Conservation (phyloP, 2,888 invertebrate genomes). For the Belgica antarctica region DNA sequence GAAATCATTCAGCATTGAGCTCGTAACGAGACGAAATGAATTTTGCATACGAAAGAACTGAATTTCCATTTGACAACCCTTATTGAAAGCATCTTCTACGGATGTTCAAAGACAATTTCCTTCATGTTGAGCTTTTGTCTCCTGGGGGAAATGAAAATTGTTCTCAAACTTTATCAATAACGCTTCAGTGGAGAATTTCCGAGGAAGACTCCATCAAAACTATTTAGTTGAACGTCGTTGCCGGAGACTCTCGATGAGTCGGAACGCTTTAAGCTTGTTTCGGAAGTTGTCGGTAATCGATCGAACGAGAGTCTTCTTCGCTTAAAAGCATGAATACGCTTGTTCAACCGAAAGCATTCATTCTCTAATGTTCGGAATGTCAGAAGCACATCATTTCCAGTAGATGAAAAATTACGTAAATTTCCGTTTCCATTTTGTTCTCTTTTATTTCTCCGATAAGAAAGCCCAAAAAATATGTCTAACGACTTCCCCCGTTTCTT, state of each 20-base stretch:
- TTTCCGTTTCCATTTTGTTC: neutral
- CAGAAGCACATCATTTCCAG: neutral
- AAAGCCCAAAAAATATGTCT: conserved; percentile 1
- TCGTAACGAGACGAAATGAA: neutral
- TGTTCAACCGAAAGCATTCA: too few relatives aligned
- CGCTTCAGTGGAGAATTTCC: neutral
- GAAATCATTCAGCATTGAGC: conserved; percentile 1
- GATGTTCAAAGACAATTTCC: conserved; percentile 16
- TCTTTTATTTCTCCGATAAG: neutral
- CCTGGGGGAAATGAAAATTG: neutral
- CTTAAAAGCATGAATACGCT: too few relatives aligned
- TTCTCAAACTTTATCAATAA: conserved; percentile 16
- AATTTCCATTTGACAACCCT: conserved; percentile 1
- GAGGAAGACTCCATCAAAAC: neutral
- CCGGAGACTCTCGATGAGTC: too few relatives aligned
- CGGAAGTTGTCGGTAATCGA: neutral
- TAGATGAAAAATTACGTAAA: neutral
- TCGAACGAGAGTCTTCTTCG: neutral
- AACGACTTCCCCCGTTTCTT: conserved; percentile 10
- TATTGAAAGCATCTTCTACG: neutral
- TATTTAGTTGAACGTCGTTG: too few relatives aligned
- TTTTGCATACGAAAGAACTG: conserved; percentile 9
- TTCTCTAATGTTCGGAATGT: too few relatives aligned
- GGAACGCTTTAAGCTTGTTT: conserved; percentile 5
- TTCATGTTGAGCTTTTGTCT: conserved; percentile 10